Conservation (phyloP, 1,140 invertebrate species). For the Nasonia longicornis region DNA sequence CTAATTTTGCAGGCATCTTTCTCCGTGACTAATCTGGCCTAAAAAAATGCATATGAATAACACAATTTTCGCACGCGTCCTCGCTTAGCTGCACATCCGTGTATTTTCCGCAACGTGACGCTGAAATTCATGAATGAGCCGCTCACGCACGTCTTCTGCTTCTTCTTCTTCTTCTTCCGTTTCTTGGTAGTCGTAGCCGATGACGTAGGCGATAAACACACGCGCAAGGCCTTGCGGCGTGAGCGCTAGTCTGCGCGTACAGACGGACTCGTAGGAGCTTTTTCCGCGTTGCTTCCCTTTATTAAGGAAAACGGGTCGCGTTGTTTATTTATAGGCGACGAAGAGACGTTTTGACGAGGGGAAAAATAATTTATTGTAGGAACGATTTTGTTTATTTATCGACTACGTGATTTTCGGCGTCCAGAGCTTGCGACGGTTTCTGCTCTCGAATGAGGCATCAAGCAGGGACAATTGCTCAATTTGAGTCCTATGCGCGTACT, state of each 20-base stretch:
- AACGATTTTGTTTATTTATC: background rate
- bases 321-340: background rate
- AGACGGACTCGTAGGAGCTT: background rate
- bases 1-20: too few relatives aligned
- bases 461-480: background rate
- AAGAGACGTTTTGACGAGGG: background rate
- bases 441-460: background rate
- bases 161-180: background rate
- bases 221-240: background rate
- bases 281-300: background rate
- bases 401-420: too few relatives aligned
- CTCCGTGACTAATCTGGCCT: too few relatives aligned
- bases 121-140: conserved; percentile 34
- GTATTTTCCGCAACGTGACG: background rate
- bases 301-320: background rate
- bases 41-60: too few relatives aligned
- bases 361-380: background rate
- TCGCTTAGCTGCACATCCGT: background rate
- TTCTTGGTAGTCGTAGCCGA: background rate
- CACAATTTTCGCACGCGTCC: too few relatives aligned
- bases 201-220: conserved; percentile 15
- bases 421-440: too few relatives aligned
- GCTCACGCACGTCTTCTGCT: background rate
- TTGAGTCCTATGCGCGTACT: background rate
- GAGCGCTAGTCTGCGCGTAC: background rate